Base-by-base conservation (phyloP, 1,140 invertebrate species). In the Chymomyza costata region DNA sequence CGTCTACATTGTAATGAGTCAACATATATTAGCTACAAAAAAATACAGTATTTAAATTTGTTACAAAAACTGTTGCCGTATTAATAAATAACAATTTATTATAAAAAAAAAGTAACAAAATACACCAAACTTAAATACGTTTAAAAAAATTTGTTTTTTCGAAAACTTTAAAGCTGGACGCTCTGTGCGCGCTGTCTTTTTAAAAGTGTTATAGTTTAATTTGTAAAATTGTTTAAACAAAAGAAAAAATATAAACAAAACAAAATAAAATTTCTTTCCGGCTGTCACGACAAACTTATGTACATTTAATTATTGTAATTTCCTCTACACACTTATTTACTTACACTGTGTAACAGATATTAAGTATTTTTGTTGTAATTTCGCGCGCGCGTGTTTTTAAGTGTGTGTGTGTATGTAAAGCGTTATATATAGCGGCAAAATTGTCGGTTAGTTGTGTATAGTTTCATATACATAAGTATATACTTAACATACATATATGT, bases 321-420 rank as follows among this genome's bases (percentile, higher is more conserved):
- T 14, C 16, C 11, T n/a, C 7, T 32, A 50, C 28, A 50, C 28
- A 50, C 7, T 19, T 25, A 25, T 8, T 5, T 25, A 25, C 21
- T 5, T 25, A 25, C 8, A 25, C 8, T 25, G 21, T 25, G 3
- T 25, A 3, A 25, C 21, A 25, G 3, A 25, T 8, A 25, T 25
- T 25, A 5, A 35, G 37, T 18, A 40, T 46, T 46, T 21, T 15
- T 39, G 18, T 40, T 40, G 35, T 25, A 5, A 8, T 49, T 40
- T 38, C 38, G 60, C 39, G 53, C 38, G 60, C 39, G 53, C 21
- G 43, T 39, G 41, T 21, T 25, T 25, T 5, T 25, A 5, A 48
- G n/a, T 7, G 19, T 38, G 21, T 32, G 21, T 19, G 35, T 28
- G 19, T 38, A 56, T 67, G 65, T 45, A 60, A 74, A 54, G 49